phyloP scores from a whole-genome alignment of 2,113 vertebrate genomes.

The Tympanuchus pallidicinctus region DNA sequence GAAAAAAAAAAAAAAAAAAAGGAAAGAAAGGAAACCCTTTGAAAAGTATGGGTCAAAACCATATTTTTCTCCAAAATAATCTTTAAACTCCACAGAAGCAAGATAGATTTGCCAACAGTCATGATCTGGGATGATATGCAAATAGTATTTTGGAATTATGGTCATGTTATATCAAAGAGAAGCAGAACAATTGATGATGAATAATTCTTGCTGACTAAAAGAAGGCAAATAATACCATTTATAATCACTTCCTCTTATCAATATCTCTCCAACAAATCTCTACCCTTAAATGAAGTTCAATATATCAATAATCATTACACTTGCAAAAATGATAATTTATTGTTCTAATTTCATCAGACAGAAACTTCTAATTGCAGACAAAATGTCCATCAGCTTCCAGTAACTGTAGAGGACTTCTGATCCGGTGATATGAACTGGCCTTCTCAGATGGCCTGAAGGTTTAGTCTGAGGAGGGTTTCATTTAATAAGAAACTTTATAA shows the following conservation, averaged over 20 bases:
- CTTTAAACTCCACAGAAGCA: not conserved
- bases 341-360: not conserved
- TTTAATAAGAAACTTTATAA: not conserved
- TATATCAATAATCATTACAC: not conserved
- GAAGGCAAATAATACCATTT: not conserved
- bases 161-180: not conserved
- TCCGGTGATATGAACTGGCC: fast-evolving
- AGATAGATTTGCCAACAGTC: not conserved
- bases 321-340: not conserved
- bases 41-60: not conserved
- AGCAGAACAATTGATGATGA: not conserved
- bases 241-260: not conserved
- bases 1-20: not conserved
- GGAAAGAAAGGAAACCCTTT: not conserved
- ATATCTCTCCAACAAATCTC: not conserved
- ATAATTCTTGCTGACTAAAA: not conserved
- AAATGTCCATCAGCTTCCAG: not conserved
- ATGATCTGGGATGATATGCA: not conserved
- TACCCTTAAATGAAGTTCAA: not conserved
- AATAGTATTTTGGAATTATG: fast-evolving
- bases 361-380: not conserved
- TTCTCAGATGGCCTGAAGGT: not conserved
- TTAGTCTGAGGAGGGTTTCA: not conserved
- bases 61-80: not conserved
- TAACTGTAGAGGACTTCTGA: not conserved